phyloP scores from a whole-genome alignment of 2,113 vertebrate genomes.

The Syngnathus typhle region DNA sequence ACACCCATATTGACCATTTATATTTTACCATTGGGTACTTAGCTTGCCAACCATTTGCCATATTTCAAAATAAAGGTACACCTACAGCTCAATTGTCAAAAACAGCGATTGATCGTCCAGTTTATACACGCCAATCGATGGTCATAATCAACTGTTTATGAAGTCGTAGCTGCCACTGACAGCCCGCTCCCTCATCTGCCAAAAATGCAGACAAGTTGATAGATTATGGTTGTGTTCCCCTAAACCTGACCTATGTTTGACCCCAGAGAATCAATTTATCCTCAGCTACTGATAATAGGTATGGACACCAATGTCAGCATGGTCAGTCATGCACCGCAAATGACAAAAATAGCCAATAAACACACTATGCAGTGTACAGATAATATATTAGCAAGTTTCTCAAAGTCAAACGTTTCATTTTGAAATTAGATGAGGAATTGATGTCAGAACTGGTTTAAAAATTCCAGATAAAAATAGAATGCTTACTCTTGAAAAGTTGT shows the following conservation, averaged over 20 bases:
- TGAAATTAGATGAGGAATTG: background rate
- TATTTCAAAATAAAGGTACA: background rate
- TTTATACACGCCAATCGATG: background rate
- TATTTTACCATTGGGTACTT: background rate
- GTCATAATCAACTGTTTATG: background rate
- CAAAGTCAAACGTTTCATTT: background rate
- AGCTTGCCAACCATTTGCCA: background rate
- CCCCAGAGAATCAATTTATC: slow-evolving; percentile 40
- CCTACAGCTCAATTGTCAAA: background rate
- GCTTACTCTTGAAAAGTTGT: no score
- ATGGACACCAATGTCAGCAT: background rate
- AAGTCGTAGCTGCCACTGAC: slow-evolving; percentile 1
- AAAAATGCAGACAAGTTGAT: slow-evolving; percentile 21
- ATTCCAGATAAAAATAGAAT: background rate
- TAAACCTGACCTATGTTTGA: slow-evolving; percentile 51
- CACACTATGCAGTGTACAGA: background rate
- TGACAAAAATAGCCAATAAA: background rate
- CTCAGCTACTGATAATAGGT: slow-evolving; percentile 18
- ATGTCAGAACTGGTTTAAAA: background rate
- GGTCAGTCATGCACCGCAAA: background rate
- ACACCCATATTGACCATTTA: no score
- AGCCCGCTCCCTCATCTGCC: background rate
- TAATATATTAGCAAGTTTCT: background rate
- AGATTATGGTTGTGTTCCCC: slow-evolving; percentile 24
- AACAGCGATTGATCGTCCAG: background rate